Evolutionary conservation across 2,797 vertebrate species (phyloP), one percentile per base, ranked within the genome.

Genomic region (Enteromius fasciolatus): DNA sequence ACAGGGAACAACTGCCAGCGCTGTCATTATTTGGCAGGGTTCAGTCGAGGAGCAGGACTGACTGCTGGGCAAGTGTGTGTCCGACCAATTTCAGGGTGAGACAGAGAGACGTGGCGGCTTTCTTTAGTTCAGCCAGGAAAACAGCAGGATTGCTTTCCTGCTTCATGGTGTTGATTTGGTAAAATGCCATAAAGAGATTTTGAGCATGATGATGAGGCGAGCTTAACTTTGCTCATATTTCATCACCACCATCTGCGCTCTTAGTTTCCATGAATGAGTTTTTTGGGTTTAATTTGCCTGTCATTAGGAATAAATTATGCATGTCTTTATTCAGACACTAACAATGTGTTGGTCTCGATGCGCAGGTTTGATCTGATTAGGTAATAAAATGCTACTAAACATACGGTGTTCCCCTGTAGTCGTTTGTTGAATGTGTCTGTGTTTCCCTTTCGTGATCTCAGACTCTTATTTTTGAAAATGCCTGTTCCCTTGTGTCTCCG

Each of bases 1-100:
- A 1, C 77, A 28, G 17, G 3, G 10, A 17, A 48, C 39, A 6
- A 63, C 41, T n/a, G 75, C 41, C 20, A 57, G n/a, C 28, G 10
- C 77, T 39, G 46, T n/a, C n/a, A 41, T 69, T 68, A 25, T 79
- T 36, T 68, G 48, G 10, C 64, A 68, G 33, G 63, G 11, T 69
- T 41, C 9, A 44, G 20, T n/a, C 5, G 46, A 66, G 14, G n/a
- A 68, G 31, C 41, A 76, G 6, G 39, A 20, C 76, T 66, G 76
- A 66, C 31, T 78, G 59, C 1, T 18, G 41, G 44, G 25, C 9
- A 7, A 28, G 8, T 78, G 63, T 66, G 31, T 78, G 46, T 68
- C 33, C 33, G 50, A 78, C 76, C 76, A 68, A 79, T 70, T 70
- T 80, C 18, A 44, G 36, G 78, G 23, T 44, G 23, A 28, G 70